A percentile compares a stretch with the other conserved stretches of the same genome.
These are phyloP conservation scores for Ondatra zibethicus DNA, from an alignment of 2,113 vertebrate genomes.

Conservation along the genomic window DNA sequence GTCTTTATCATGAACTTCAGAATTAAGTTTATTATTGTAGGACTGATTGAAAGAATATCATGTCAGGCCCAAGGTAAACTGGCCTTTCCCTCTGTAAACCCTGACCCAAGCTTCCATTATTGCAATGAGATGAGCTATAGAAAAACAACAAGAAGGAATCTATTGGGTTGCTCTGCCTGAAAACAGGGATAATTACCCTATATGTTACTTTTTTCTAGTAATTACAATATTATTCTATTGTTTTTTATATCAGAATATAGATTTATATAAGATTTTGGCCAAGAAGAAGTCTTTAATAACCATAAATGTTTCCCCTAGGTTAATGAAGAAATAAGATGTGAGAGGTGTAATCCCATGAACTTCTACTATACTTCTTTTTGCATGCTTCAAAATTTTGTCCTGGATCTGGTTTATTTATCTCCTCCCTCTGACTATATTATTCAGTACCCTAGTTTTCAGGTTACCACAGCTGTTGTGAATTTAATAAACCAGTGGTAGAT, in stretches of 20 bases:
- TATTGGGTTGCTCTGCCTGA: neutral
- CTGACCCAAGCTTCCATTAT: rapidly evolving
- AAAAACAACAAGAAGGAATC: neutral
- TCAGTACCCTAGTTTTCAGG: neutral
- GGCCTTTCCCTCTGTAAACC: neutral
- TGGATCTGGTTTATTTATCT: neutral
- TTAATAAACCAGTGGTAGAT: neutral
- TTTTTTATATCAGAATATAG: neutral
- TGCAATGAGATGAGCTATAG: too few species aligned
- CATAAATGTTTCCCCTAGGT: neutral
- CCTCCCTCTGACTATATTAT: neutral
- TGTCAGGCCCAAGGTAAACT: neutral
- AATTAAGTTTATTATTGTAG: neutral
- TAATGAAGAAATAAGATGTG: neutral
- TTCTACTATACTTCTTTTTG: neutral
- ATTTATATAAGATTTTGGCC: neutral
- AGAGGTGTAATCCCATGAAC: neutral
- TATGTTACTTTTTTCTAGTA: neutral
- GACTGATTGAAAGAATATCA: neutral
- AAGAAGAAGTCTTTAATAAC: neutral
- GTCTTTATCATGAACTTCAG: rapidly evolving
- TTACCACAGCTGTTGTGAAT: neutral
- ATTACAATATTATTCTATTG: neutral
- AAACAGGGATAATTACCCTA: neutral
- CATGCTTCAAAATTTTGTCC: neutral